A percentile compares a stretch with the other conserved stretches of the same genome.
These are phyloP conservation scores for Probaryconus sp. DNA, from an alignment of 1,140 invertebrate genomes.

Conservation along the genomic window DNA sequence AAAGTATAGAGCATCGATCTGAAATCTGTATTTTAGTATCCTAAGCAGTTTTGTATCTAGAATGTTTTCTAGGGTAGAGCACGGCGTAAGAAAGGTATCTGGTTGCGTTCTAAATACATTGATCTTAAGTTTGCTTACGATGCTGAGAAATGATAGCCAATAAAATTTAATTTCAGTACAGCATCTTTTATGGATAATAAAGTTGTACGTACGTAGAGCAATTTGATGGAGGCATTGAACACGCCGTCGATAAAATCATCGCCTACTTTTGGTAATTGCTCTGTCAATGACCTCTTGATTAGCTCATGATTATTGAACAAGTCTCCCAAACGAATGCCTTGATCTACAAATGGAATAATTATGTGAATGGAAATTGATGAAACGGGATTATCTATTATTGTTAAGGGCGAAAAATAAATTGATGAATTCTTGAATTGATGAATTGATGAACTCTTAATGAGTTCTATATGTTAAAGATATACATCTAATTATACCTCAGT, in stretches of 20 bases:
- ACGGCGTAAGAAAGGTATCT: neutral
- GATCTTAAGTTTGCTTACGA: slow-evolving; percentile 15
- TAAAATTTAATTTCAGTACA: slow-evolving; percentile 30
- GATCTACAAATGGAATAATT: slow-evolving; percentile 71
- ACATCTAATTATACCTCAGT: too few species aligned
- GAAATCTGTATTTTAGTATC: too few species aligned
- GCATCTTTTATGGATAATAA: slow-evolving; percentile 46
- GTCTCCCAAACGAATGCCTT: slow-evolving; percentile 78
- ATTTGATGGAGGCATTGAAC: slow-evolving; percentile 77
- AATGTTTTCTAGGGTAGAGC: slow-evolving; percentile 3
- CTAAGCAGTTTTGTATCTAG: too few species aligned
- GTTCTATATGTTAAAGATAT: too few species aligned
- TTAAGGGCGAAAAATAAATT: slow-evolving; percentile 20
- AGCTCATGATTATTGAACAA: slow-evolving; percentile 77
- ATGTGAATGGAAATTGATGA: slow-evolving; percentile 30
- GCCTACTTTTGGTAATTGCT: slow-evolving; percentile 69
- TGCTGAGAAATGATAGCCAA: slow-evolving; percentile 26
- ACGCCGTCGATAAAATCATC: slow-evolving; percentile 73
- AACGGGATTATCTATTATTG: slow-evolving; percentile 1
- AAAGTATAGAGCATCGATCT: too few species aligned
- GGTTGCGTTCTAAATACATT: slow-evolving; percentile 3
- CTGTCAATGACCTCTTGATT: slow-evolving; percentile 73
- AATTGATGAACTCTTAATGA: too few species aligned
- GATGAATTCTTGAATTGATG: neutral
- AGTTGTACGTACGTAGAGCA: slow-evolving; percentile 78